Evolutionary conservation across 1,140 invertebrate genomes (phyloP), one percentile per base, ranked within the genome.

Genomic region (Calycopis cecrops): DNA sequence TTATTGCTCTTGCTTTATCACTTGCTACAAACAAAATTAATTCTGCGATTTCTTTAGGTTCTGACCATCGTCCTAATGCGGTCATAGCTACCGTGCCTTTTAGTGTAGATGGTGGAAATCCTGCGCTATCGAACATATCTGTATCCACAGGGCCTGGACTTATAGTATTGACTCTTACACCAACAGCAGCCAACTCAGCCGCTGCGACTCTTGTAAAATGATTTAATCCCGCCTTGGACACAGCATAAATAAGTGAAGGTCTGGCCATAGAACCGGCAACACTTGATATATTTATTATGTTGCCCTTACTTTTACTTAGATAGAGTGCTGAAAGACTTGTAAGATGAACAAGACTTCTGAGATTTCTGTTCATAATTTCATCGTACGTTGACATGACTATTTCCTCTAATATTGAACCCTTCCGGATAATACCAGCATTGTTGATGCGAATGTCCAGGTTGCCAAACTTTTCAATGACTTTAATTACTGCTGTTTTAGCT

Each of bases 211-310:
- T 47, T 9, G 55, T 53, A 11, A 67, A 63, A 10, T 60, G 38
- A 33, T 55, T 33, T 0, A 67, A 7, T 12, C 21, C 60, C 12
- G 60, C 60, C 17, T 65, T 66, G 0, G 63, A 66, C 21, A 54
- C 33, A 8, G 48, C 16, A 17, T 53, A 47, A n/a, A n/a, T 11
- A 12, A n/a, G n/a, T 14, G 34, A 35, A 9, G 21, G 9, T 34
- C 48, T 14, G 48, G 18, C 2, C 55, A 21, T 21, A 35, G 54
- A 40, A 18, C 37, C 62, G 33, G 7, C 53, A 16, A 62, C 14
- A 11, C 64, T 67, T 12, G 64, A 67, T 53, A 67, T 35, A n/a
- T 63, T 63, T 0, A 63, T 37, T 16, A 67, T 67, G 16, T 61
- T 67, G 0, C 64, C 64, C 37, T 63, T 67, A 7, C 58, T 59